phyloP scores from a whole-genome alignment of 2,113 vertebrate genomes.

The Cryptomyrus ogoouensis region DNA sequence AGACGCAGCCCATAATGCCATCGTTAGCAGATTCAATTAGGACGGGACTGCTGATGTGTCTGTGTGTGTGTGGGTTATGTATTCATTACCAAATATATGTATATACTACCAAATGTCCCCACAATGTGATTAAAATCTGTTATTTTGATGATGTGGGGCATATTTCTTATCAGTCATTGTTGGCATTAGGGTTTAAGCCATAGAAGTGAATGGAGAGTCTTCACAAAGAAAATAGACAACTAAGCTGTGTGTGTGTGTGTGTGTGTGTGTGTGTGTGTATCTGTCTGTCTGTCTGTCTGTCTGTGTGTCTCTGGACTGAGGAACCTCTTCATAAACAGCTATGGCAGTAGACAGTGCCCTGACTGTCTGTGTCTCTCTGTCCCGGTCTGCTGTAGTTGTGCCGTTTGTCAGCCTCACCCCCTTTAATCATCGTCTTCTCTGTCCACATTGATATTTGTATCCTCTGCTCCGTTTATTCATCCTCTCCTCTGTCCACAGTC shows the following conservation, averaged over 20 bases:
- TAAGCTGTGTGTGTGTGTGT: background rate
- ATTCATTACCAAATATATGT: background rate
- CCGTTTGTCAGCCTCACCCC: background rate
- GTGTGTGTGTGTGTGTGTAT: background rate
- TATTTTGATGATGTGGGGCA: background rate
- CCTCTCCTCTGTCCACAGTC: background rate
- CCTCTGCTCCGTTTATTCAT: background rate
- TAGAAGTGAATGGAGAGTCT: background rate
- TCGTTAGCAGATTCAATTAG: slow-evolving; percentile 13
- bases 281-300: background rate
- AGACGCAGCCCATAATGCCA: background rate
- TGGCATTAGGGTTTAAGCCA: background rate
- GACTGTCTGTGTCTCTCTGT: background rate
- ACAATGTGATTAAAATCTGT: background rate
- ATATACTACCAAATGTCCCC: background rate
- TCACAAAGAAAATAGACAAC: background rate
- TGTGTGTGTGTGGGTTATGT: background rate
- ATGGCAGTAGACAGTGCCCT: background rate
- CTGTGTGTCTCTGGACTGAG: background rate
- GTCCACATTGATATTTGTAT: background rate
- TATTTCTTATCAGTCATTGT: background rate
- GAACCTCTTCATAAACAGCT: background rate
- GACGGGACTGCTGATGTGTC: background rate
- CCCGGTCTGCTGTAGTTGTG: background rate
- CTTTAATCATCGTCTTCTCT: background rate